Evolutionary conservation across 2,797 vertebrate genomes (phyloP), one percentile per base, ranked within the genome.

Genomic region (Trematomus bernacchii): DNA sequence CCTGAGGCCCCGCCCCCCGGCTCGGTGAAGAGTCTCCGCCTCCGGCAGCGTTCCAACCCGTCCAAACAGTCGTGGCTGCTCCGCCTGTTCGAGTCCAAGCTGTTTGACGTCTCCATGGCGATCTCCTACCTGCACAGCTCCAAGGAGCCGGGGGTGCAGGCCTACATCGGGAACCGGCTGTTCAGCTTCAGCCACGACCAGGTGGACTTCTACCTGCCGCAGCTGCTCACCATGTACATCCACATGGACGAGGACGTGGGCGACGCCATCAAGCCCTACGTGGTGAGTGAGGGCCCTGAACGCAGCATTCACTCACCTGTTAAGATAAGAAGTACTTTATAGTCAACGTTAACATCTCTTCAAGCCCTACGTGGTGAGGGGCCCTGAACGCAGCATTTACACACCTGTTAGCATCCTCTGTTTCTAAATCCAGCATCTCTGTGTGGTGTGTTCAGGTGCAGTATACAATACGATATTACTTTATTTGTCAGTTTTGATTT

Each of bases 181-280:
- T 99, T 99, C 93, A 98, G 95, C 91, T 99, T 99, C 85, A 91
- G 95, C 0, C 81, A 97, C 1, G 97, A 98, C 3, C 97, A 99
- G 0, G 97, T 99, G 87, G 98, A 98, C 87, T 99, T 99, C 87
- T 99, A 96, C 89, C 94, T 99, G 69, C 98, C 98, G 0, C 98
- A 99, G 95, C 93, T 99, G 60, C 97, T 99, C 59, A 99, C 98
- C 87, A 99, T 99, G 98, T 99, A 99, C 94, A 96, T 99, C 71
- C 97, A 99, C 94, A 98, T 99, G 97, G 97, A 99, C 6, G 97
- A 99, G 92, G 97, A 99, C 0, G 97, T 99, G 11, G 98, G 98
- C 0, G 98, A 99, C 0, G 98, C 98, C 84, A 99, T 99, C 94
- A 99, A 98, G 51, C 98, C 98, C 30, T 99, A 99, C 44, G 96